Evolutionary conservation across 2,113 vertebrate species (phyloP).

Genomic region (Narcine bancroftii): DNA sequence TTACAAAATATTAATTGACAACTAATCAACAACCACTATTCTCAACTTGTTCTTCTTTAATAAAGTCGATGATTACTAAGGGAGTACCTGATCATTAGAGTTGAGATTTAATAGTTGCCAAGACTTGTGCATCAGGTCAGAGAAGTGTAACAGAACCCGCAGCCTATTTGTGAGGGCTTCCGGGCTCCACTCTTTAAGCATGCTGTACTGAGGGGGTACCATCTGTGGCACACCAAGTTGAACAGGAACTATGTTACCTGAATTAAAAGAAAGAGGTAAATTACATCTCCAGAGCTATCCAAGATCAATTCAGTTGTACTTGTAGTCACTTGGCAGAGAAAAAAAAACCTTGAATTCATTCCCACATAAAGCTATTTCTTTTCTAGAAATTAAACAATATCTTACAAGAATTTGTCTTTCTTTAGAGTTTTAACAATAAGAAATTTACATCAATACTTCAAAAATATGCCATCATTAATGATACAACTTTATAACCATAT

Average conservation of each 20-base stretch:
- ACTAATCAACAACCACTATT: too few relatives aligned
- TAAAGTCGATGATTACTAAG: background rate
- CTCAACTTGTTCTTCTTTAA: too few relatives aligned
- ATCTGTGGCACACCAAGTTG: slow-evolving; percentile 59
- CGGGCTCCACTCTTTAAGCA: slow-evolving; percentile 60
- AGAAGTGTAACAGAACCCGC: slow-evolving; percentile 63
- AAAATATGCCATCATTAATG: background rate
- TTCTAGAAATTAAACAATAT: background rate
- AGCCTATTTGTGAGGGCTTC: slow-evolving; percentile 57
- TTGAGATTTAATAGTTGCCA: slow-evolving; percentile 65
- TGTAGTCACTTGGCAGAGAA: background rate
- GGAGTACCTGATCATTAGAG: slow-evolving; percentile 51
- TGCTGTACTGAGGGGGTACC: slow-evolving; percentile 63
- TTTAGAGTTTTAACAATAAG: background rate
- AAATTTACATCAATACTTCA: background rate
- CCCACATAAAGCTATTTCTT: background rate
- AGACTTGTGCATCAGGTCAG: slow-evolving; percentile 70
- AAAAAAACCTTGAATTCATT: background rate
- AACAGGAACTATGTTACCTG: slow-evolving; percentile 50
- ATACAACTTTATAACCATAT: too few relatives aligned
- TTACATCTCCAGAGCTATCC: background rate
- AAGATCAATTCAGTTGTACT: background rate
- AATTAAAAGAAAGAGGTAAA: background rate
- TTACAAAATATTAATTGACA: too few relatives aligned
- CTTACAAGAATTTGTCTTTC: background rate